Conservation (phyloP, 2,113 vertebrate species). For the Calyptomena viridis region DNA sequence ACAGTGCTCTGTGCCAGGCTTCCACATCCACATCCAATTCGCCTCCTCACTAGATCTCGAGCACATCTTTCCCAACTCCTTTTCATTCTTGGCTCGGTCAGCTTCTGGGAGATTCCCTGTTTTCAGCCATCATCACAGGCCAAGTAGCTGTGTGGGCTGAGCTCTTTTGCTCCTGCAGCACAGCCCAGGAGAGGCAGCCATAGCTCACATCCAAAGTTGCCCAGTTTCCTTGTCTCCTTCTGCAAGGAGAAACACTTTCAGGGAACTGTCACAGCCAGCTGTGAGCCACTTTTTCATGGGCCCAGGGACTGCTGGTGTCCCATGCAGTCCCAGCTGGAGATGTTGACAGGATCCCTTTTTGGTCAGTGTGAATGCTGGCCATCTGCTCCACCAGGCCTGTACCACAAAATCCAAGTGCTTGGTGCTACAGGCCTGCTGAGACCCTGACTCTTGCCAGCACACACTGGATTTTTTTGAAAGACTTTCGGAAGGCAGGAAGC, state of each 20-base stretch:
- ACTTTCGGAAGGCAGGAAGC: neutral
- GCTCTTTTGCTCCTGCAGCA: neutral
- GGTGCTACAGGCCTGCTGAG: neutral
- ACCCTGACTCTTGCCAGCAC: neutral
- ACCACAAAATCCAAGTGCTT: neutral
- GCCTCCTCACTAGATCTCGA: rapidly evolving
- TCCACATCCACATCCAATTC: neutral
- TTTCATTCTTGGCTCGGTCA: neutral
- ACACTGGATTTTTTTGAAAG: neutral
- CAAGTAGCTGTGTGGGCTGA: neutral
- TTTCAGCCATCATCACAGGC: rapidly evolving
- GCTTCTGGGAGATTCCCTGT: neutral
- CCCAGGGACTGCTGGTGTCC: neutral
- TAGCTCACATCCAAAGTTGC: neutral
- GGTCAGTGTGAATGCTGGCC: neutral
- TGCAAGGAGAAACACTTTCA: neutral
- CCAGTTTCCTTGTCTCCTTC: neutral
- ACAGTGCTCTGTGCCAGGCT: neutral
- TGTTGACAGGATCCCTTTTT: neutral
- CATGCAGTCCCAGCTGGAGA: neutral
- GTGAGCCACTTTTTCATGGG: neutral
- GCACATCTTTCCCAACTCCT: neutral
- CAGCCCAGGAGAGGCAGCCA: neutral
- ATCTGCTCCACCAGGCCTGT: neutral
- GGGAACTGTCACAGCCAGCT: neutral